Evolutionary conservation across 2,797 vertebrate genomes (phyloP), one percentile per base, ranked within the genome.

Genomic region (Cryptoprocta ferox): DNA sequence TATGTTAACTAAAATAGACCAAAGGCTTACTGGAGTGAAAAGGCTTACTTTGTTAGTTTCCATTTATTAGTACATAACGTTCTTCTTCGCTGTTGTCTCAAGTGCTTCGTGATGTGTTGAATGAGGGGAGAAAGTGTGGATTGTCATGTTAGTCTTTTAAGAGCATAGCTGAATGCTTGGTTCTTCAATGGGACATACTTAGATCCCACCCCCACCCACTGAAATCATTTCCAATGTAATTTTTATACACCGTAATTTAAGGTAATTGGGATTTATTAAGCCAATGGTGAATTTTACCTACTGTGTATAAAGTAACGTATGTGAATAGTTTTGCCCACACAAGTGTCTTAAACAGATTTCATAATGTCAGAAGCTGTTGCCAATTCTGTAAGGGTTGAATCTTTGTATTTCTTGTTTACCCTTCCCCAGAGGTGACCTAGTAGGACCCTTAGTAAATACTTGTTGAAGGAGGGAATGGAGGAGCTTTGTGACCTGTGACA

Each of bases 1-100:
- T 90, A 89, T 63, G 68, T 82, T 92, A 90, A 85, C 92, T 90
- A 95, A 96, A 97, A 70, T 26, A 95, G 50, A 87, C 45, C 18
- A 88, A 87, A 96, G 75, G 19, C 65, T 88, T 80, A 71, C 66
- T 81, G 6, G 63, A 13, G 91, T 79, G 56, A 5, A 71, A 76
- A 66, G 59, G 81, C 15, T 75, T 56, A 61, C 14, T 94, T 92
- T 93, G 30, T 87, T 96, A 19, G 39, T 65, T 94, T 80, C 39
- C 59, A 24, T 56, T 81, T 78, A 53, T 94, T 76, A 81, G 45
- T 30, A 65, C 59, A 42, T 85, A 15, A 39, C 45, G 18, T 82
- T 82, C 50, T 79, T 86, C 86, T 65, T 26, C 9, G 4, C 14
- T 81, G 0, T 93, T 83, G 48, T 65, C 32, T 89, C 53, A 85